Percentiles rank a stretch among this genome's conserved stretches.
Conservation (phyloP, 2,797 vertebrate species). For the Oreortyx pictus region DNA sequence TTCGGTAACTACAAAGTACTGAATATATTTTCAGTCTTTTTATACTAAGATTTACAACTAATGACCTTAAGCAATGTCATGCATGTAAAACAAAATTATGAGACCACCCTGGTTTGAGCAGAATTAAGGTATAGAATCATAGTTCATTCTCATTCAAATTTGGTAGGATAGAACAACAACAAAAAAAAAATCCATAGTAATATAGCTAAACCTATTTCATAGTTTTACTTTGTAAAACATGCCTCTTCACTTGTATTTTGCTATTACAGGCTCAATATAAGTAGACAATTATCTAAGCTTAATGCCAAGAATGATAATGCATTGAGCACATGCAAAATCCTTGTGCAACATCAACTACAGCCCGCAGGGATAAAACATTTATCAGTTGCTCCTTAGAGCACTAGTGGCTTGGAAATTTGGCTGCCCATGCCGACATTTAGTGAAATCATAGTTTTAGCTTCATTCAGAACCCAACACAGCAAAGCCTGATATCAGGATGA, state of each 20-base stretch:
- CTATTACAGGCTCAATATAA: slow-evolving; percentile 80
- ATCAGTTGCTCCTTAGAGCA: slow-evolving; percentile 80
- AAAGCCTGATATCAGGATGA: slow-evolving; percentile 77
- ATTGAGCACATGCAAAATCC: slow-evolving; percentile 76
- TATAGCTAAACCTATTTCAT: slow-evolving; percentile 81
- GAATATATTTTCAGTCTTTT: slow-evolving; percentile 88
- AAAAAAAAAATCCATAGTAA: slow-evolving; percentile 72
- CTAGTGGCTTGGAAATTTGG: slow-evolving; percentile 81
- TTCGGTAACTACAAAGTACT: slow-evolving; percentile 87
- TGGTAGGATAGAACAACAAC: slow-evolving; percentile 67
- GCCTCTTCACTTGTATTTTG: slow-evolving; percentile 78
- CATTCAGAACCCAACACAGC: slow-evolving; percentile 74
- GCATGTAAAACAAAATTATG: slow-evolving; percentile 87
- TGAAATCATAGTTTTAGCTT: slow-evolving; percentile 78
- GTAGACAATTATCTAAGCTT: slow-evolving; percentile 85
- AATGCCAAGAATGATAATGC: slow-evolving; percentile 79
- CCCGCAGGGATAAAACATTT: slow-evolving; percentile 78
- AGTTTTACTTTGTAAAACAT: slow-evolving; percentile 82
- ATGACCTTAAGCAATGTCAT: slow-evolving; percentile 86
- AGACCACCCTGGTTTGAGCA: slow-evolving; percentile 86
- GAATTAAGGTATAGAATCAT: slow-evolving; percentile 85
- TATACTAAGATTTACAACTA: slow-evolving; percentile 86
- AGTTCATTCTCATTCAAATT: slow-evolving; percentile 87
- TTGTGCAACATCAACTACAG: slow-evolving; percentile 73
- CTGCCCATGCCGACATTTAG: slow-evolving; percentile 79